Evolutionary conservation across 2,797 vertebrate genomes (phyloP).

Genomic region (Neosilurus hyrtlii): DNA sequence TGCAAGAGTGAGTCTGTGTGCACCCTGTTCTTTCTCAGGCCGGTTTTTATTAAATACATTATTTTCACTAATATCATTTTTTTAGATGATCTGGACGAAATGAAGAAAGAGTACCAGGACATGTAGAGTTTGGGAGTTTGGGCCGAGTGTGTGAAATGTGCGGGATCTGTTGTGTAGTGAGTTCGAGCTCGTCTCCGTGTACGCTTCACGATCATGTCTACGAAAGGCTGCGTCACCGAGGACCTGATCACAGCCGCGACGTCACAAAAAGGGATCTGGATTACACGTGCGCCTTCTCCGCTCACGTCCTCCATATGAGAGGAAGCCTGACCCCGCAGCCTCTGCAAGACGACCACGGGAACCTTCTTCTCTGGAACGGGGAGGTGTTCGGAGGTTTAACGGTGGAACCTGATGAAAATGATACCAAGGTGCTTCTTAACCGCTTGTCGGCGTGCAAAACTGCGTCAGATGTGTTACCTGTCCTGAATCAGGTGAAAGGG

Average conservation of each 20-base stretch:
- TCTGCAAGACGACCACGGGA: slow-evolving; percentile 74
- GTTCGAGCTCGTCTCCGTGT: slow-evolving; percentile 57
- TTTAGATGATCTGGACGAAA: slow-evolving; percentile 81
- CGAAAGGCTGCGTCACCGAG: slow-evolving; percentile 75
- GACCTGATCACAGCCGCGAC: slow-evolving; percentile 75
- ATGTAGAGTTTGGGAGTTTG: slow-evolving; percentile 62
- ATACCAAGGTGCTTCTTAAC: slow-evolving; percentile 77
- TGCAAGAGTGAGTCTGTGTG: slow-evolving; percentile 82
- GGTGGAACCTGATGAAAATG: slow-evolving; percentile 76
- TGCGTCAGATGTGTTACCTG: slow-evolving; percentile 72
- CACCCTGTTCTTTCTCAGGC: neutral
- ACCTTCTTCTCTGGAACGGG: slow-evolving; percentile 92
- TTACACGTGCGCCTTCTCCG: slow-evolving; percentile 83
- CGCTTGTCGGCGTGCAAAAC: slow-evolving; percentile 69
- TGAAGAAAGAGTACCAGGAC: slow-evolving; percentile 84
- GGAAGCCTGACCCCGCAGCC: slow-evolving; percentile 84
- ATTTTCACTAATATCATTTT: no score
- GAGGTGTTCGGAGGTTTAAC: slow-evolving; percentile 85
- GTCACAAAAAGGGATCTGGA: slow-evolving; percentile 59
- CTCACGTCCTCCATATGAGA: slow-evolving; percentile 88
- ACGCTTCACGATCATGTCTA: slow-evolving; percentile 58
- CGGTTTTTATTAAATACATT: no score
- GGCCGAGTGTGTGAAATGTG: slow-evolving; percentile 75
- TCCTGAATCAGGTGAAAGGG: slow-evolving; percentile 79
- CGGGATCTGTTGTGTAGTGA: slow-evolving; percentile 86